Conservation (phyloP, 2,113 vertebrate genomes). For the Phrynosoma platyrhinos region DNA sequence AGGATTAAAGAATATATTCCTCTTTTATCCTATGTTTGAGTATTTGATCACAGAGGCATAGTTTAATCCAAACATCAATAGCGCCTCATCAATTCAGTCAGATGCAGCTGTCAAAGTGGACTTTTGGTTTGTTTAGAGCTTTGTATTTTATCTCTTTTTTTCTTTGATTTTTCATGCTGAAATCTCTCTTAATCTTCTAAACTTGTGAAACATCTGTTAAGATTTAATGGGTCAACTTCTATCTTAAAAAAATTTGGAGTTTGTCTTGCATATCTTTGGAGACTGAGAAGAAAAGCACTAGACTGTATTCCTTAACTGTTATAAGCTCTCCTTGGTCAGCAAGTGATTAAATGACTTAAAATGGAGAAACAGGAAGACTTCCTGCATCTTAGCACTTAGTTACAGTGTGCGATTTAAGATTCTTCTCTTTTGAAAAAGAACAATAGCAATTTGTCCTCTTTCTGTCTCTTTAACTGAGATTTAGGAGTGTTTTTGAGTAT, state of each 20-base stretch:
- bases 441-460: slow-evolving; percentile 67
- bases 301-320: slow-evolving; percentile 40
- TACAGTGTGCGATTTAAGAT: slow-evolving; percentile 41
- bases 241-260: slow-evolving; percentile 80
- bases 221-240: slow-evolving; percentile 83
- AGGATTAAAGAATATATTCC: slow-evolving; percentile 94
- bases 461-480: slow-evolving; percentile 60
- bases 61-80: slow-evolving; percentile 97
- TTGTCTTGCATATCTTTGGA: slow-evolving; percentile 73
- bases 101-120: slow-evolving; percentile 86
- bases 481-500: slow-evolving; percentile 66
- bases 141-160: slow-evolving; percentile 84
- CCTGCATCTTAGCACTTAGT: slow-evolving; percentile 30
- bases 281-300: slow-evolving; percentile 58
- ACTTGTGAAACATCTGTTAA: slow-evolving; percentile 87
- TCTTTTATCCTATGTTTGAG: slow-evolving; percentile 94
- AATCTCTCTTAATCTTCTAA: slow-evolving; percentile 91
- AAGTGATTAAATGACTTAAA: slow-evolving; percentile 62
- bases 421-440: slow-evolving; percentile 66
- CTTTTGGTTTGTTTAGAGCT: slow-evolving; percentile 86
- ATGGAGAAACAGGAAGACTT: slow-evolving; percentile 37
- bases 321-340: slow-evolving; percentile 59
- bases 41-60: slow-evolving; percentile 95
- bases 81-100: slow-evolving; percentile 87
- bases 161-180: slow-evolving; percentile 94